Conservation (phyloP, 2,888 invertebrate genomes). For the Leucozona laternaria region DNA sequence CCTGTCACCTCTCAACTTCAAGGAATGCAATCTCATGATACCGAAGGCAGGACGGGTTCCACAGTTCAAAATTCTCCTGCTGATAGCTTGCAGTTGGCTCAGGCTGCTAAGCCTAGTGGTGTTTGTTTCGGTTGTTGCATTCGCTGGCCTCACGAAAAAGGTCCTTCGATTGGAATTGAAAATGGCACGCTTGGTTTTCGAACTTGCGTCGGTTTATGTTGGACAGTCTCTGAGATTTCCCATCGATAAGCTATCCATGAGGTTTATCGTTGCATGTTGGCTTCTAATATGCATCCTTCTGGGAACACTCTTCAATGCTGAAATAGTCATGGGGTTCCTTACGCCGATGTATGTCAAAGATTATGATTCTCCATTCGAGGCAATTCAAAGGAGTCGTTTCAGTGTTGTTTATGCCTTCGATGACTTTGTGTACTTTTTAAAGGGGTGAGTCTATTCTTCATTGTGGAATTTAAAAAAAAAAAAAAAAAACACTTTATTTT, state of each 20-base stretch:
- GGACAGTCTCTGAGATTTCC: conserved; percentile 49
- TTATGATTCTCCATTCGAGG: conserved; percentile 52
- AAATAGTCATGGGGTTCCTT: conserved; percentile 57
- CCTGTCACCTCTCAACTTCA: conserved; percentile 29
- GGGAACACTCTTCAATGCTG: conserved; percentile 56
- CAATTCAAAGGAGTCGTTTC: conserved; percentile 38
- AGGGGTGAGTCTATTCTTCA: conserved; percentile 39
- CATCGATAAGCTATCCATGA: conserved; percentile 40
- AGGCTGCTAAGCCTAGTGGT: conserved; percentile 22
- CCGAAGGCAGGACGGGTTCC: conserved; percentile 58
- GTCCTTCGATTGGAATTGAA: conserved; percentile 25
- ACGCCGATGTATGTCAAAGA: conserved; percentile 40
- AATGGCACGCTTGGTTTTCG: conserved; percentile 32
- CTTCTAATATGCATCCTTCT: conserved; percentile 50
- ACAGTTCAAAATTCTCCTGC: conserved; percentile 39
- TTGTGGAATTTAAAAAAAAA: background rate
- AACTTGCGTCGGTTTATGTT: conserved; percentile 44
- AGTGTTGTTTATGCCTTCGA: conserved; percentile 46
- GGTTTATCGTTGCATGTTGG: conserved; percentile 44
- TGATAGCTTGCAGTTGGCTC: conserved; percentile 48
- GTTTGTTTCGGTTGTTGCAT: conserved; percentile 13
- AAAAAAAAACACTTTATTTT: background rate
- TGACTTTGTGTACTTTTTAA: conserved; percentile 52
- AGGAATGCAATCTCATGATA: conserved; percentile 49
- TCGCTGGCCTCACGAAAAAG: conserved; percentile 13